phyloP scores from a whole-genome alignment of 2,113 vertebrate genomes.

The Elanoides forficatus region DNA sequence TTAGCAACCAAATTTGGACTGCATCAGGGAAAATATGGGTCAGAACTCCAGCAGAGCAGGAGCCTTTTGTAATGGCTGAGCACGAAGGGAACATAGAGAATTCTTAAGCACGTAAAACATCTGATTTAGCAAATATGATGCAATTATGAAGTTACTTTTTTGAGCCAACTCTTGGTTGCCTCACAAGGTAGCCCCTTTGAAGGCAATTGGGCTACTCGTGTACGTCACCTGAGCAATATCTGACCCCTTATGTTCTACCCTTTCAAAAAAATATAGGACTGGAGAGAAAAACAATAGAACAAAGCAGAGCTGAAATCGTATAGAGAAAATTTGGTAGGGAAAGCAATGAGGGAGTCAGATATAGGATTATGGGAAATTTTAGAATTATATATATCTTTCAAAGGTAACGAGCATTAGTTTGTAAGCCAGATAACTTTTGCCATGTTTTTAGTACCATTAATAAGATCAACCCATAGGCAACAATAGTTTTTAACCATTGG shows the following conservation, averaged over 20 bases:
- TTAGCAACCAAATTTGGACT: constrained; percentile 42
- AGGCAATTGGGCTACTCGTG: background rate
- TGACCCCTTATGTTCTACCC: background rate
- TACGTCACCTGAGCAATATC: background rate
- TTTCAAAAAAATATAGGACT: background rate
- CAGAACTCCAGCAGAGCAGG: constrained; percentile 56
- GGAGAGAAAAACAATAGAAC: background rate
- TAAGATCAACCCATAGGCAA: background rate
- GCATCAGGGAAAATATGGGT: constrained; percentile 52
- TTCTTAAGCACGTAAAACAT: background rate
- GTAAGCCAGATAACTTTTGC: background rate
- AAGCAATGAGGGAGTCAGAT: background rate
- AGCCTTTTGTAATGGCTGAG: constrained; percentile 31
- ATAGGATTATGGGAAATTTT: background rate
- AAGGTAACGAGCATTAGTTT: background rate
- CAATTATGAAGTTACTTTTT: constrained; percentile 42
- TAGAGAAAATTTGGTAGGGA: background rate
- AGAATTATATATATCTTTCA: background rate
- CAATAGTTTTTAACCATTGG: background rate
- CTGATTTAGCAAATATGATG: constrained; percentile 45
- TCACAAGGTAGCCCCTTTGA: background rate
- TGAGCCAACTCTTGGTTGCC: background rate
- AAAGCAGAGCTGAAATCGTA: background rate
- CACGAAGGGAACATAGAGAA: background rate
- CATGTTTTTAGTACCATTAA: background rate